Evolutionary conservation across 2,888 invertebrate species (phyloP), one percentile per base, ranked within the genome.

Genomic region (Ectemnius cavifrons): DNA sequence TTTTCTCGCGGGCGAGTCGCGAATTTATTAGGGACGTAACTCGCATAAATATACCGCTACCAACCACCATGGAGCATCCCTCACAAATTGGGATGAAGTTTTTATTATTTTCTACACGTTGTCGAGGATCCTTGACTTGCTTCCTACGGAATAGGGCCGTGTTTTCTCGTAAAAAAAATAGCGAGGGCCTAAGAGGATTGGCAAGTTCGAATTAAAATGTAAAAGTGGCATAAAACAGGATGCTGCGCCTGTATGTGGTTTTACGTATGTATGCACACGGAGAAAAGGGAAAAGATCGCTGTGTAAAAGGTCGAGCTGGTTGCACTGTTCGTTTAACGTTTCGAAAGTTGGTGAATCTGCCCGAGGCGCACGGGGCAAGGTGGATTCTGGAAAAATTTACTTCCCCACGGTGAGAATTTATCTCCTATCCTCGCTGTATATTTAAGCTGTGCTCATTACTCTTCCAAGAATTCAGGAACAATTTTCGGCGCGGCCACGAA

Each of bases 11-110:
- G 37, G 37, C 37, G 37, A 37, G 11, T 60, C 62, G 8, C 8
- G 59, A 20, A 11, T 46, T 71, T 69, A 74, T 75, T 52, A 71
- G 49, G 64, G 67, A 71, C 67, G 62, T 64, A 23, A 67, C 67
- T 71, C 59, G 60, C 45, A 74, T 57, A 73, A 68, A n/a, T 13
- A 28, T 11, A 47, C 11, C 13, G 65, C 49, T 20, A 49, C 47
- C 18, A n/a, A 49, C 8, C 20, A 13, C 16, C 61, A 18, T 23
- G 37, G 18, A 47, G 27, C n/a, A 56, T 46, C 52, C 23, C 49
- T 46, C n/a, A 49, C 57, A 74, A 65, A 61, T 62, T 67, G 27
- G 60, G 28, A 28, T 11, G 14, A 8, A 49, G 27, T 8, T 67
- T 71, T 67, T 37, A 47, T 75, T 57, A 57, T 68, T 62, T 28